Conservation (phyloP, 1,140 invertebrate genomes). For the Pygmarrhopalites habei region DNA sequence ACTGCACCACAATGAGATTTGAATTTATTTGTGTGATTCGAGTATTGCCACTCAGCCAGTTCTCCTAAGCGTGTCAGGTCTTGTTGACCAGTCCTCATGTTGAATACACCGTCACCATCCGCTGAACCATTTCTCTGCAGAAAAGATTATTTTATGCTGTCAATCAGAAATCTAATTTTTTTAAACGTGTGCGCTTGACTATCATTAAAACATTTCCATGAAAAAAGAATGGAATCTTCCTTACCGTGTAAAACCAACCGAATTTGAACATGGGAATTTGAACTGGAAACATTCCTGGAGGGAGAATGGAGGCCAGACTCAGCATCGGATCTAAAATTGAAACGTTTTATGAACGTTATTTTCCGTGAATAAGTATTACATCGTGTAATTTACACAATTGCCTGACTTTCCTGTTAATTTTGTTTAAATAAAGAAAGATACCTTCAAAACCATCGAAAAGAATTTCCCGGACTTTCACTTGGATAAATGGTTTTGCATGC, state of each 20-base stretch:
- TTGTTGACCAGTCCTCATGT: slow-evolving; percentile 60
- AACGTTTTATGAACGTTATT: too few relatives aligned
- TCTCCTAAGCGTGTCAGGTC: slow-evolving; percentile 57
- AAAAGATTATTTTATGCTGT: too few relatives aligned
- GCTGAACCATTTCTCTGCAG: slow-evolving; percentile 61
- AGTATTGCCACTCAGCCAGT: slow-evolving; percentile 61
- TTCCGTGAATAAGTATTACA: too few relatives aligned
- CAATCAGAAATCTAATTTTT: too few relatives aligned
- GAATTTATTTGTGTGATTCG: slow-evolving; percentile 53
- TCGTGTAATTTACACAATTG: too few relatives aligned
- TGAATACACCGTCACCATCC: slow-evolving; percentile 64
- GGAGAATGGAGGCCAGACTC: slow-evolving; percentile 54
- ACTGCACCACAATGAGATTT: slow-evolving; percentile 56
- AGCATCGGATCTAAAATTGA: slow-evolving; percentile 63
- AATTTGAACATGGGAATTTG: slow-evolving; percentile 60
- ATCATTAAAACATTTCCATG: too few relatives aligned
- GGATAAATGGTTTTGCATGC: slow-evolving; percentile 52
- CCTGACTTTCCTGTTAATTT: too few relatives aligned
- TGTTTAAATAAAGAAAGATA: too few relatives aligned
- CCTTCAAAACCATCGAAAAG: slow-evolving; percentile 70
- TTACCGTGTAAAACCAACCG: slow-evolving; percentile 72
- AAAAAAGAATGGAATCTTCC: slow-evolving; percentile 50
- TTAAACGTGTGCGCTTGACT: too few relatives aligned
- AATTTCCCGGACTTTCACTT: slow-evolving; percentile 60
- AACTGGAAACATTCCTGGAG: slow-evolving; percentile 49